Percentiles rank a stretch among this genome's conserved stretches.
These are phyloP conservation scores for Orchestia grillus DNA, from an alignment of 1,140 invertebrate genomes.

Conservation along the genomic window DNA sequence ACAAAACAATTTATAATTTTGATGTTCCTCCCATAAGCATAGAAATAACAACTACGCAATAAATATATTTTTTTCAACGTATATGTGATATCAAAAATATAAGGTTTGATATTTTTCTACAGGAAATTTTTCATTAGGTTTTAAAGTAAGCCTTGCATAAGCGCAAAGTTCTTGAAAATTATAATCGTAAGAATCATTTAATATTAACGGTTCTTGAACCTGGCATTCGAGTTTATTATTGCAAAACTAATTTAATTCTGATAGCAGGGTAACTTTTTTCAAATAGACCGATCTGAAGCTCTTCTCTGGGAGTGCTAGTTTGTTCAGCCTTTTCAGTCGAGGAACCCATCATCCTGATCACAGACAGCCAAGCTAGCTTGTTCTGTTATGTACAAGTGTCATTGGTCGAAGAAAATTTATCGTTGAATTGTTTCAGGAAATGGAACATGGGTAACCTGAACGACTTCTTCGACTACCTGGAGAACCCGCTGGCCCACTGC, in stretches of 20 bases:
- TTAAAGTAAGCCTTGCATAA: no score
- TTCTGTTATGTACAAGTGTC: not conserved
- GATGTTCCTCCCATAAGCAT: no score
- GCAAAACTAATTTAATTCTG: not conserved
- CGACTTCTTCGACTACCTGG: constrained; percentile 20
- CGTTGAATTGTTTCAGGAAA: not conserved
- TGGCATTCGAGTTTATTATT: not conserved
- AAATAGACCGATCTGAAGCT: not conserved
- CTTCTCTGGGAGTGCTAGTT: not conserved
- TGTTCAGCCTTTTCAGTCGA: not conserved
- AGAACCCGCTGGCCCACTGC: not conserved
- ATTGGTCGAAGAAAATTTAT: not conserved
- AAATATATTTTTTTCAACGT: no score
- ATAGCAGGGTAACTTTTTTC: not conserved
- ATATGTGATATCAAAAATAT: no score
- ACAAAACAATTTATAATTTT: no score
- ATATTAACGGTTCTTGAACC: no score
- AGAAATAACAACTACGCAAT: no score
- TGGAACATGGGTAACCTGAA: not conserved
- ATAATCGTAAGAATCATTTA: no score
- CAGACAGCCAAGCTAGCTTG: not conserved
- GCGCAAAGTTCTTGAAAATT: no score
- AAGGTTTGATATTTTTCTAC: no score
- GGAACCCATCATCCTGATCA: not conserved
- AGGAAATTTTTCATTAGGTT: no score